Evolutionary conservation across 1,140 invertebrate genomes (phyloP), one percentile per base, ranked within the genome.

Genomic region (Drosophila paulistorum): DNA sequence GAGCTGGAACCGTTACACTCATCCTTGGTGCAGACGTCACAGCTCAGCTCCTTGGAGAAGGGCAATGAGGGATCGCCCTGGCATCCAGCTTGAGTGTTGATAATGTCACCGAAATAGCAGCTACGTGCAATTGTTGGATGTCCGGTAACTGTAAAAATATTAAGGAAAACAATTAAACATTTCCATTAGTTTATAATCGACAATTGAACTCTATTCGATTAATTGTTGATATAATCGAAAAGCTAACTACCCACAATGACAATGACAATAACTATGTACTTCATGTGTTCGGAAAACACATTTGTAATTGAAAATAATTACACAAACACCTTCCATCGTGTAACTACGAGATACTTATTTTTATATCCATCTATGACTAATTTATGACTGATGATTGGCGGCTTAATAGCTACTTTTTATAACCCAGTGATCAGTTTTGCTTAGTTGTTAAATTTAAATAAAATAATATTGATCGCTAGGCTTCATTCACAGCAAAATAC

Each of bases 1-100:
- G 76, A 58, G 58, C 74, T 58, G 66, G 90, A 81, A 17, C 87
- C 77, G 23, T 91, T 91, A 76, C 90, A 91, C 48, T 90, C 74
- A 33, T 91, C 78, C 70, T 83, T 76, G 42, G 58, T 71, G 72
- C 90, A 91, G 7, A 91, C 90, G 10, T 91, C 90, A 20, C 90
- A 91, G 60, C 63, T 63, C 33, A 91, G 54, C 45, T 90, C 79
- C 69, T 81, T 91, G 65, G 71, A 35, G 14, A 68, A 62, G 23
- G 79, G 67, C 59, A 90, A 55, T 1, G 67, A 48, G 7, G 81
- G 77, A 77, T 91, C 90, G 0, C 58, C 2, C 14, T 77, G 72
- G 66, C 90, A 91, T 7, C 90, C 90, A 1, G 14, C 6, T 20
- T 83, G 51, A 0, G 76, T 89, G 41, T 90, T 71, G 23, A 9